Evolutionary conservation across 1,140 invertebrate species (phyloP).

Genomic region (Dendroctonus ponderosae): DNA sequence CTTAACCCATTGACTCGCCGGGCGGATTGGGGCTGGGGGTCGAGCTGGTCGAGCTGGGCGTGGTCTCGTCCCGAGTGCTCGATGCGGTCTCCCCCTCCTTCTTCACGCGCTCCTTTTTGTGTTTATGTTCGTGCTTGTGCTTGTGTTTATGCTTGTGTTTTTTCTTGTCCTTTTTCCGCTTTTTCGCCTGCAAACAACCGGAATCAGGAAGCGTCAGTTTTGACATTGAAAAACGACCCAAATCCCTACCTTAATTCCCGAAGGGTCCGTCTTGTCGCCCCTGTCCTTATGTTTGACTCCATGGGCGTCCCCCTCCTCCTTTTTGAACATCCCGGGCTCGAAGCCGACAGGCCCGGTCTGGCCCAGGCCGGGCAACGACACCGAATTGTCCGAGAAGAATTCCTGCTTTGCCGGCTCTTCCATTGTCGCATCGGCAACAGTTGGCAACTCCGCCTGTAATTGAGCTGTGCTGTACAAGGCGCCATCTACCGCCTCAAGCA

Average conservation of each 20-base stretch:
- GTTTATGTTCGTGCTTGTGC: slow-evolving; percentile 69
- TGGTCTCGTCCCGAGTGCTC: slow-evolving; percentile 55
- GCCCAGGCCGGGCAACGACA: slow-evolving; percentile 67
- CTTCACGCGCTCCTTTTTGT: slow-evolving; percentile 53
- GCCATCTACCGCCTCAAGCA: slow-evolving; percentile 1
- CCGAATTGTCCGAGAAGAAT: slow-evolving; percentile 75
- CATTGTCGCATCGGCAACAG: too few species aligned
- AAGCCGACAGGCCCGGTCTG: slow-evolving; percentile 69
- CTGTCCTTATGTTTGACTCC: slow-evolving; percentile 23
- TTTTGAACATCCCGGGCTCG: slow-evolving; percentile 77
- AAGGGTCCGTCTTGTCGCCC: slow-evolving; percentile 45
- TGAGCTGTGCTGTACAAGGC: too few species aligned
- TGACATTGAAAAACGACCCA: too few species aligned
- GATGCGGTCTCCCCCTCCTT: slow-evolving; percentile 48
- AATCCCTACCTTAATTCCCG: slow-evolving; percentile 32
- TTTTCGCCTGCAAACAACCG: slow-evolving; percentile 62
- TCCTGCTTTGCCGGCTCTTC: slow-evolving; percentile 59
- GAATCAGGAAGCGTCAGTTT: too few species aligned
- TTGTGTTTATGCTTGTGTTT: slow-evolving; percentile 77
- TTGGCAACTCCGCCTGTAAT: too few species aligned
- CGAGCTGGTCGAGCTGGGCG: slow-evolving; percentile 64
- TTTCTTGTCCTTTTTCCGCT: slow-evolving; percentile 83
- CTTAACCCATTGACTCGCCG: slow-evolving; percentile 37
- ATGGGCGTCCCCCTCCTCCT: slow-evolving; percentile 48
- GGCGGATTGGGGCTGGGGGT: slow-evolving; percentile 56